phyloP scores from a whole-genome alignment of 2,113 vertebrate genomes.

The Ciconia maguari region DNA sequence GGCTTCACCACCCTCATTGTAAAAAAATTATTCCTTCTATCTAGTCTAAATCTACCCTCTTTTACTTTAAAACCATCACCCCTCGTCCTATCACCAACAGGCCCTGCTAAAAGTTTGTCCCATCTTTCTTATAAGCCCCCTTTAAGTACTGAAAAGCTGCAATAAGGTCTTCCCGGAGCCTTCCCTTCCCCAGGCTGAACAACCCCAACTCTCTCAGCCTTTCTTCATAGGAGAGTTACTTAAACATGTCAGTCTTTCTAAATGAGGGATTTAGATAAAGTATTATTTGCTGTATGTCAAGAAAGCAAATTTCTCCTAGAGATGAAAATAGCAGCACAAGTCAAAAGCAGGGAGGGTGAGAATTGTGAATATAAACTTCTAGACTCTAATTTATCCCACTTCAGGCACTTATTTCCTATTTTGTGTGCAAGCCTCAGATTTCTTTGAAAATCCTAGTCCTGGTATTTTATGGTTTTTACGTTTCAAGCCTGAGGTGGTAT shows the following conservation, averaged over 20 bases:
- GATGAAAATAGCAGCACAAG: not conserved
- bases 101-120: too few species aligned
- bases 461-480: fast-evolving
- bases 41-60: too few species aligned
- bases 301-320: not conserved
- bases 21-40: too few species aligned
- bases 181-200: too few species aligned
- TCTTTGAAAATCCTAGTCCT: not conserved
- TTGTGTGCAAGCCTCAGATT: not conserved
- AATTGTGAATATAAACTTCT: not conserved
- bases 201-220: too few species aligned
- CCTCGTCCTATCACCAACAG: too few species aligned
- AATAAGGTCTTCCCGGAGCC: too few species aligned
- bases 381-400: not conserved
- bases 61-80: too few species aligned
- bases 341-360: not conserved
- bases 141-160: too few species aligned
- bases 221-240: not conserved
- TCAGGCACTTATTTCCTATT: not conserved
- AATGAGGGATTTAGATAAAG: not conserved
- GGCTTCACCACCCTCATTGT: too few species aligned
- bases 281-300: not conserved
- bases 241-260: not conserved
- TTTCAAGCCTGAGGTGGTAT: not conserved
- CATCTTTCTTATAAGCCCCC: too few species aligned